Base-by-base conservation (phyloP, 2,888 invertebrate genomes). In the Torymus texanus region DNA sequence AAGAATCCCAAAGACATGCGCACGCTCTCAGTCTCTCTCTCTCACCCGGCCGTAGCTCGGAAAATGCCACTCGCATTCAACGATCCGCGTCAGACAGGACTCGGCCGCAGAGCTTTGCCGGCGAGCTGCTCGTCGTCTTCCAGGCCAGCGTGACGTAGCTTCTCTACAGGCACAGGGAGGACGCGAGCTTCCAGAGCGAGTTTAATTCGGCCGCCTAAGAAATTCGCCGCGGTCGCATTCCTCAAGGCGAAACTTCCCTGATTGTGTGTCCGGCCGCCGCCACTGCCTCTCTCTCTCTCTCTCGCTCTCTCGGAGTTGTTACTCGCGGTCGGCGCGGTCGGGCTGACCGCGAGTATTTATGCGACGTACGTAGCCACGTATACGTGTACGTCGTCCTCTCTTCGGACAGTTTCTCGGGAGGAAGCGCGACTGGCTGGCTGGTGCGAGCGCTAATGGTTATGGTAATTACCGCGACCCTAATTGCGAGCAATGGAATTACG, bases 401-500 rank as follows among this genome's bases (percentile, higher is more conserved):
- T 84, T 83, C 81, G 84, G 59, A 58, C 59, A 80, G 86, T 86
- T 87, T 87, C 87, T 58, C 2, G 41, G 41, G 41, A 41, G 41
- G 41, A 41, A 41, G 41, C 41, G 41, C 21, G 21, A 21, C 41
- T 41, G 41, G 41, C 41, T 41, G 41, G 41, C 41, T 5, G 82
- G 83, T 82, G 83, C 85, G 85, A 41, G 41, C 87, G 86, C 89
- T 90, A 90, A 90, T 90, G 90, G 89, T 90, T 90, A 89, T 90
- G 90, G 90, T 90, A 90, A 90, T 90, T 89, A 90, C 89, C 72
- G 59, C 29, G 51, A 86, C 87, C 89, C 88, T 90, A 89, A 90
- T 90, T 89, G 89, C 90, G 85, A 88, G 88, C 89, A 89, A 89
- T 89, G 89, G 88, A 90, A 90, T 90, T 90, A 88, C 89, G 87